phyloP scores from a whole-genome alignment of 2,113 vertebrate genomes.

The Colinus virginianus region DNA sequence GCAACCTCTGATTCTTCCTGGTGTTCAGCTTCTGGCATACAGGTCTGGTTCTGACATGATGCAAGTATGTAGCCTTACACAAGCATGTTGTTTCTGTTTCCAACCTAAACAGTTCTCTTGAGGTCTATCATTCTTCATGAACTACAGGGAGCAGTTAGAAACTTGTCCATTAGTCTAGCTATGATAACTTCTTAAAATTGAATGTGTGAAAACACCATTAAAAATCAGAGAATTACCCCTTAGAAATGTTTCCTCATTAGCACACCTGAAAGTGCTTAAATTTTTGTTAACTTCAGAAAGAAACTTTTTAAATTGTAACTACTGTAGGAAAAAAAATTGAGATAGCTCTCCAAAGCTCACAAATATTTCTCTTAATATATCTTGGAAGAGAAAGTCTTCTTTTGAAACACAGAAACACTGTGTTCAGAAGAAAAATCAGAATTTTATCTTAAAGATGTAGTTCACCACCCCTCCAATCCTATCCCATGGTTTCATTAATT shows the following conservation, averaged over 20 bases:
- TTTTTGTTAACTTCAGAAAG: neutral
- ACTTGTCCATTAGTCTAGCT: neutral
- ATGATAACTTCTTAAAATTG: neutral
- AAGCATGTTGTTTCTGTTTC: neutral
- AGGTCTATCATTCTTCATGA: neutral
- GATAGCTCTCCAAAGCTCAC: neutral
- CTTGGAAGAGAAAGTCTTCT: neutral
- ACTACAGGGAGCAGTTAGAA: neutral
- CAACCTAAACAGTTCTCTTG: neutral
- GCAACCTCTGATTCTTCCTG: accelerated
- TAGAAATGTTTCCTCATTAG: neutral
- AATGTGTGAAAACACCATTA: neutral
- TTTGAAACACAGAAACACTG: neutral
- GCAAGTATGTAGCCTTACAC: neutral
- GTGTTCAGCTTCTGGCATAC: neutral
- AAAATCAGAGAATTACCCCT: neutral
- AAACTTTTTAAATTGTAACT: neutral
- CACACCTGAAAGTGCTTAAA: neutral
- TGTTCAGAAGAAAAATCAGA: neutral
- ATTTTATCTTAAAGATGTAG: neutral
- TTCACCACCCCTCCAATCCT: neutral
- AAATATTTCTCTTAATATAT: neutral
- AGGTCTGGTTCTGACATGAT: neutral
- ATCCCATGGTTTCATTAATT: neutral
- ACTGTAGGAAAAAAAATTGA: neutral